These are phyloP conservation scores for Poeciliopsis presidionis DNA, from an alignment of 2,797 vertebrate genomes.

Conservation along the genomic window DNA sequence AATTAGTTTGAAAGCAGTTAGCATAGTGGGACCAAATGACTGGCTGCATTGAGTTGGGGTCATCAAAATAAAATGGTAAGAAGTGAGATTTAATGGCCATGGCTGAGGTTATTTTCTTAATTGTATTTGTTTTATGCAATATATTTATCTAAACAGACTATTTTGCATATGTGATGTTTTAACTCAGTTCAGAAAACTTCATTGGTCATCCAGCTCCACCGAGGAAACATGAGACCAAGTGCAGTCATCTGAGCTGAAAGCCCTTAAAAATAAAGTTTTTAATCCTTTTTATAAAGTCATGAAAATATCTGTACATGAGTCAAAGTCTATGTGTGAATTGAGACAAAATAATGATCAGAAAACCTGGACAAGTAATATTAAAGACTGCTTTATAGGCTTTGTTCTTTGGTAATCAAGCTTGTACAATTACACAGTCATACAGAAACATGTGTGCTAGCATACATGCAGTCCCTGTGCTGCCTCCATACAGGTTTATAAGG, in stretches of 20 bases:
- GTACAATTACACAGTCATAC: constrained; percentile 19
- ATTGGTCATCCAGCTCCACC: background rate
- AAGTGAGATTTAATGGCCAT: background rate
- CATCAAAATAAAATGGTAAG: constrained; percentile 5
- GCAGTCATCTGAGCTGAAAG: background rate
- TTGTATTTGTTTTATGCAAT: constrained; percentile 2
- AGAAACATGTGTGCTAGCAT: constrained; percentile 24
- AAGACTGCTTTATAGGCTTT: constrained; percentile 20
- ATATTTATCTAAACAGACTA: background rate
- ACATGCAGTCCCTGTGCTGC: constrained; percentile 20
- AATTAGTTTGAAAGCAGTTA: constrained; percentile 4
- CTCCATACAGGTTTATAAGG: constrained; percentile 70
- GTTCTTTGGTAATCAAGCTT: constrained; percentile 24
- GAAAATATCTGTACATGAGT: background rate
- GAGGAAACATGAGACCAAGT: background rate
- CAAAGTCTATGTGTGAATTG: background rate
- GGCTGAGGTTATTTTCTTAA: background rate
- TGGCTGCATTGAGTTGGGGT: constrained; percentile 2
- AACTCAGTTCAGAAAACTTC: background rate
- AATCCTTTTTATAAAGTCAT: background rate
- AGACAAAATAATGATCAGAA: background rate
- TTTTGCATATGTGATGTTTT: background rate
- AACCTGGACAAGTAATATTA: constrained; percentile 26
- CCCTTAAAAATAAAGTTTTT: background rate
- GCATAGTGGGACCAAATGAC: constrained; percentile 1